These are phyloP conservation scores for Diarsia rubi DNA, from an alignment of 2,888 invertebrate genomes.

Conservation along the genomic window DNA sequence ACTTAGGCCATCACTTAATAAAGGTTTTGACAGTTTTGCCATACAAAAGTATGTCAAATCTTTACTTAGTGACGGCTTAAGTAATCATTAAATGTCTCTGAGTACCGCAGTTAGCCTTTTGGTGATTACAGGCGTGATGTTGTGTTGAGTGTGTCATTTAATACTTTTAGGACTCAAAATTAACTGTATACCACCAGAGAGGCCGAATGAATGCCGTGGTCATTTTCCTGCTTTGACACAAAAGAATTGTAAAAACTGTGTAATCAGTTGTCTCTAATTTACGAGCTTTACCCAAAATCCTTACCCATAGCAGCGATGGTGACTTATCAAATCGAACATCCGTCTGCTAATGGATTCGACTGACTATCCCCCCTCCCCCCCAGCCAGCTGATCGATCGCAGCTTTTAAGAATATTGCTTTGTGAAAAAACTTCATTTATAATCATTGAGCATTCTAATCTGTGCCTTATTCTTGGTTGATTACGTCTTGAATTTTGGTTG, in stretches of 20 bases:
- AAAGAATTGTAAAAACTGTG: background rate
- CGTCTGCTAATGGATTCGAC: slow-evolving; percentile 64
- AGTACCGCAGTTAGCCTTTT: too few species aligned
- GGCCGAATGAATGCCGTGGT: background rate
- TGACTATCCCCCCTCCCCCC: slow-evolving; percentile 35
- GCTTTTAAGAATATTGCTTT: slow-evolving; percentile 67
- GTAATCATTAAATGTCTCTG: too few species aligned
- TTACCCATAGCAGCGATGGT: slow-evolving; percentile 23
- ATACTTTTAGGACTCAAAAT: background rate
- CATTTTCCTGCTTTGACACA: background rate
- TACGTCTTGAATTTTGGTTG: slow-evolving; percentile 44
- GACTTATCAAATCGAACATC: slow-evolving; percentile 60
- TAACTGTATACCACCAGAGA: background rate
- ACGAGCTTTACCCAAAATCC: slow-evolving; percentile 34
- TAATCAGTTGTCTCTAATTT: slow-evolving; percentile 34
- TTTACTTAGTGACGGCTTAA: too few species aligned
- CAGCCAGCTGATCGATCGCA: slow-evolving; percentile 62
- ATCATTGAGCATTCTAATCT: slow-evolving; percentile 49
- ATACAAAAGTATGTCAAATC: too few species aligned
- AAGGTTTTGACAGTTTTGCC: too few species aligned
- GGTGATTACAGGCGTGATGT: background rate
- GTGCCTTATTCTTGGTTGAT: slow-evolving; percentile 39
- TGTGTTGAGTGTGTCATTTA: background rate
- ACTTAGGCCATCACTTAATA: too few species aligned
- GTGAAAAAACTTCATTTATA: slow-evolving; percentile 55